Percentiles rank a stretch among this genome's conserved stretches.
phyloP scores from a whole-genome alignment of 2,888 invertebrate species.

The Geophilus truncorum region DNA sequence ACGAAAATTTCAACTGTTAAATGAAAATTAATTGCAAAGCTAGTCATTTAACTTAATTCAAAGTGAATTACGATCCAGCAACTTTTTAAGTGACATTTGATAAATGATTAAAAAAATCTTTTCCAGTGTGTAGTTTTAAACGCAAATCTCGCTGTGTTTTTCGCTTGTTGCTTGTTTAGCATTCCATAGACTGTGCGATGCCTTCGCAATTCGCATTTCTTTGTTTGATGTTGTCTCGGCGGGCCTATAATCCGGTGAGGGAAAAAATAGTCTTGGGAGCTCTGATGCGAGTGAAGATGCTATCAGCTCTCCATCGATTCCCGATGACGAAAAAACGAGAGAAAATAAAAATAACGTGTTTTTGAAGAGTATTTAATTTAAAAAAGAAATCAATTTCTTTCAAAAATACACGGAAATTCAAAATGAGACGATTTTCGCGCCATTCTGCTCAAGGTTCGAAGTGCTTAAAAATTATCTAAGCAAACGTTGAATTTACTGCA shows the following conservation, averaged over 20 bases:
- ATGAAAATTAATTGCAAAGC: background rate
- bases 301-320: background rate
- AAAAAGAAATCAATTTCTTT: background rate
- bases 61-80: background rate
- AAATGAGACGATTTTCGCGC: too few relatives aligned
- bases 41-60: background rate
- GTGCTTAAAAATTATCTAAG: too few relatives aligned
- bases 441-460: too few relatives aligned
- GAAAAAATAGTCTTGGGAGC: background rate
- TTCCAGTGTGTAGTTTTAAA: background rate
- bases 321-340: background rate
- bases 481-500: too few relatives aligned
- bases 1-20: background rate
- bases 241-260: background rate
- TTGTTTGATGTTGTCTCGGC: slow-evolving; percentile 7
- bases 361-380: background rate
- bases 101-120: background rate
- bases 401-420: too few relatives aligned
- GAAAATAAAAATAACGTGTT: background rate
- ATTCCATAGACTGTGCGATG: background rate
- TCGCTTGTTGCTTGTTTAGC: background rate
- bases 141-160: background rate
- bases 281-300: background rate
- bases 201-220: background rate
- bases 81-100: background rate